Evolutionary conservation across 1,140 invertebrate species (phyloP).

Genomic region (Dendroctonus valens): DNA sequence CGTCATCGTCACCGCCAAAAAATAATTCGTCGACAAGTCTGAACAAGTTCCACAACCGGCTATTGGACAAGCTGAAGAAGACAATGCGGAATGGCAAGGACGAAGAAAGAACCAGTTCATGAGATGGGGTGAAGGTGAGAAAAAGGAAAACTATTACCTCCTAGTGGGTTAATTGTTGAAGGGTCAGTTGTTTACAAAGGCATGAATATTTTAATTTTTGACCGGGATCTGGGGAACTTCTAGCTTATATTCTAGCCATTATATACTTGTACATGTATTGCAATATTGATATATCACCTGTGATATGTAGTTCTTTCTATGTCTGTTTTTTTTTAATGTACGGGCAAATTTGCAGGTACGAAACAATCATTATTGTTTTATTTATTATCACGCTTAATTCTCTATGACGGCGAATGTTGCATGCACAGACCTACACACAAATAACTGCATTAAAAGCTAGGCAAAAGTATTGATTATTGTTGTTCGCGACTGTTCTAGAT

Average conservation of each 20-base stretch:
- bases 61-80: slow-evolving; percentile 79
- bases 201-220: slow-evolving; percentile 14
- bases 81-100: slow-evolving; percentile 64
- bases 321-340: too few relatives aligned
- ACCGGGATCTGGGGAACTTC: slow-evolving; percentile 19
- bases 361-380: too few relatives aligned
- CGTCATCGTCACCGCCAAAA: slow-evolving; percentile 58
- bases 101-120: slow-evolving; percentile 48
- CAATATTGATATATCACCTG: slow-evolving; percentile 29
- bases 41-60: slow-evolving; percentile 80
- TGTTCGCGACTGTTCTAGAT: too few relatives aligned
- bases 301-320: slow-evolving; percentile 28
- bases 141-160: slow-evolving; percentile 33
- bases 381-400: too few relatives aligned
- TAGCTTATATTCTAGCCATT: neutral
- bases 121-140: slow-evolving; percentile 37
- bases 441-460: too few relatives aligned
- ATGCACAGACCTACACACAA: too few relatives aligned
- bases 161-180: slow-evolving; percentile 22
- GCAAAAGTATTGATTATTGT: too few relatives aligned
- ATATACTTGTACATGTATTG: slow-evolving; percentile 6
- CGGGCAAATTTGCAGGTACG: too few relatives aligned
- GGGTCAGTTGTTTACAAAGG: neutral
- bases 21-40: slow-evolving; percentile 61
- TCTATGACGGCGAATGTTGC: too few relatives aligned